Evolutionary conservation across 2,888 invertebrate genomes (phyloP), one percentile per base, ranked within the genome.

Genomic region (Melolontha melolontha): DNA sequence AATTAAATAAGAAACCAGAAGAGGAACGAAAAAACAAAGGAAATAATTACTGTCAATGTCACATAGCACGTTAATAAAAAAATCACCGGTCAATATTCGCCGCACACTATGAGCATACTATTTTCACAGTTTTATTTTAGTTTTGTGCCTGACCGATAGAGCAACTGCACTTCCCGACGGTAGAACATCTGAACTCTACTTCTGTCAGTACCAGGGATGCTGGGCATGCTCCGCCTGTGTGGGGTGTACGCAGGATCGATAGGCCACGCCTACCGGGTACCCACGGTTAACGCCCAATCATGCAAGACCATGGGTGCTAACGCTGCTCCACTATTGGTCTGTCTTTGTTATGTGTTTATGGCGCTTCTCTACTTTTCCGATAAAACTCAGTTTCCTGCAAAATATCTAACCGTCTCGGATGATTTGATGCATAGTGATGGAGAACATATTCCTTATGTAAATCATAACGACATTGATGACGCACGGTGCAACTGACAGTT

Each of bases 201-300:
- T 57, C 41, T 49, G 66, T 59, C 59, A 73, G 76, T 71, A 74
- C 68, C 78, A 78, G 79, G 82, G 82, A 83, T 82, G 82, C 82
- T 82, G 83, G 72, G 68, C 63, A 77, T 66, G 78, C 79, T 73
- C 74, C 81, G 73, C 79, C 79, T 69, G 51, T 49, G 69, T 71
- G 75, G 73, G 72, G 75, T 73, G 71, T 55, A 65, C 70, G 72
- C 68, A 69, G 70, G 72, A 72, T 71, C 74, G 63, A 70, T 70
- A 72, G 66, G 70, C 73, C 72, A 78, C 79, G 75, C 79, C 80
- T 71, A 52, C 72, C 57, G 67, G 67, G 65, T 71, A 72, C 75
- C 71, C 63, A 71, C 64, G 70, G 47, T 51, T 10, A 57, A 51
- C 72, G 74, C 71, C 79, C 78, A 79, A 80, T 79, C 76, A 74